These are phyloP conservation scores for Cygnus atratus DNA, from an alignment of 2,113 vertebrate genomes.

Conservation along the genomic window DNA sequence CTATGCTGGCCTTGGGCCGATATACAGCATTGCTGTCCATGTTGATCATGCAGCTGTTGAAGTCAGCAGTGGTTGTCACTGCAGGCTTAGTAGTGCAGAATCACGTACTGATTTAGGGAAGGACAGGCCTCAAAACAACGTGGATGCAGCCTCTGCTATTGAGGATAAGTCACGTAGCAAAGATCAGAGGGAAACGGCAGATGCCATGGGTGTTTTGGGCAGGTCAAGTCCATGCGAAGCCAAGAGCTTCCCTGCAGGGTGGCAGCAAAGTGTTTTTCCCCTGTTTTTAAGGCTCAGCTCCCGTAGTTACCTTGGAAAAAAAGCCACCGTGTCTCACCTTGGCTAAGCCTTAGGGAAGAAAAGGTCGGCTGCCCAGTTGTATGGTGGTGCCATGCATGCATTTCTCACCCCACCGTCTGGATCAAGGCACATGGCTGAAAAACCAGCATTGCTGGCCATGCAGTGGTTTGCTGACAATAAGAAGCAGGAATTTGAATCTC, in stretches of 20 bases:
- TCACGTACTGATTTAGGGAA: neutral
- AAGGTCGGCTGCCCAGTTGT: neutral
- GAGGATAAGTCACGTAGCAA: neutral
- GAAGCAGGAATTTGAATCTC: neutral
- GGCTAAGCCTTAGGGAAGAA: neutral
- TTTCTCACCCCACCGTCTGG: neutral
- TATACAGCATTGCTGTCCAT: accelerated
- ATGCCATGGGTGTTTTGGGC: neutral
- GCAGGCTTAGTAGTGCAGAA: neutral
- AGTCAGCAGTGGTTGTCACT: neutral
- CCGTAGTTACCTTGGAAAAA: neutral
- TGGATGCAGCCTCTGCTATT: neutral
- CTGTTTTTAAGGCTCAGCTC: neutral
- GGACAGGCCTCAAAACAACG: neutral
- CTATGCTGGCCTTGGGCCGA: neutral
- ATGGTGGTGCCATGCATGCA: neutral
- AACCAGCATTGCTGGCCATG: neutral
- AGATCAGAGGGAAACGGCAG: neutral
- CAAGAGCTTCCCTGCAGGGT: neutral
- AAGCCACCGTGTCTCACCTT: neutral
- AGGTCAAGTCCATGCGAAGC: accelerated
- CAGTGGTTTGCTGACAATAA: neutral
- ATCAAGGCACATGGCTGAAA: neutral
- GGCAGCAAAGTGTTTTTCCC: neutral
- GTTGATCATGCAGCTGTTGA: accelerated